Evolutionary conservation across 2,888 invertebrate genomes (phyloP).

Genomic region (Eupithecia abbreviata): DNA sequence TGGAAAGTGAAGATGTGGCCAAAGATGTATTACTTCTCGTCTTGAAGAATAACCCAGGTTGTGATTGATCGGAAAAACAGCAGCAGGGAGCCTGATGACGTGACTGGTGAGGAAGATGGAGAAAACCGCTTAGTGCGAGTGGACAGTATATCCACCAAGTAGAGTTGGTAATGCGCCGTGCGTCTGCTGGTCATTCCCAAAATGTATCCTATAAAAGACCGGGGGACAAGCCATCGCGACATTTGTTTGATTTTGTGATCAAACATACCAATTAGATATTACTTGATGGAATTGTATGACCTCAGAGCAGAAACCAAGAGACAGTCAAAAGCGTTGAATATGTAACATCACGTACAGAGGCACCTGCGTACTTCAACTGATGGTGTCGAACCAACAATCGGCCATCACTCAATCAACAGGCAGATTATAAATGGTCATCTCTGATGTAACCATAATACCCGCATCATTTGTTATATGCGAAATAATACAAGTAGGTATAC

Average conservation of each 20-base stretch:
- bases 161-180: too few relatives aligned
- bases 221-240: too few relatives aligned
- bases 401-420: constrained; percentile 20
- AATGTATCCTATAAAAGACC: too few relatives aligned
- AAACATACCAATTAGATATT: neutral
- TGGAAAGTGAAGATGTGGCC: too few relatives aligned
- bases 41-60: too few relatives aligned
- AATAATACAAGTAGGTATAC: neutral
- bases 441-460: neutral
- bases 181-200: too few relatives aligned
- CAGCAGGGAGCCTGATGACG: too few relatives aligned
- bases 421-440: constrained; percentile 13
- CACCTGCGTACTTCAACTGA: neutral
- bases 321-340: neutral
- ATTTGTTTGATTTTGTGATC: neutral
- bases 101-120: too few relatives aligned
- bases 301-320: neutral
- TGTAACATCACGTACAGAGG: neutral
- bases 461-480: neutral
- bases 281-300: neutral
- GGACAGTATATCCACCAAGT: neutral
- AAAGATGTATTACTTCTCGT: too few relatives aligned
- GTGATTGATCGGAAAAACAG: too few relatives aligned
- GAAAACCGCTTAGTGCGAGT: too few relatives aligned
- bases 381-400: constrained; percentile 20